Evolutionary conservation across 2,888 invertebrate species (phyloP).

Genomic region (Noctua comes): DNA sequence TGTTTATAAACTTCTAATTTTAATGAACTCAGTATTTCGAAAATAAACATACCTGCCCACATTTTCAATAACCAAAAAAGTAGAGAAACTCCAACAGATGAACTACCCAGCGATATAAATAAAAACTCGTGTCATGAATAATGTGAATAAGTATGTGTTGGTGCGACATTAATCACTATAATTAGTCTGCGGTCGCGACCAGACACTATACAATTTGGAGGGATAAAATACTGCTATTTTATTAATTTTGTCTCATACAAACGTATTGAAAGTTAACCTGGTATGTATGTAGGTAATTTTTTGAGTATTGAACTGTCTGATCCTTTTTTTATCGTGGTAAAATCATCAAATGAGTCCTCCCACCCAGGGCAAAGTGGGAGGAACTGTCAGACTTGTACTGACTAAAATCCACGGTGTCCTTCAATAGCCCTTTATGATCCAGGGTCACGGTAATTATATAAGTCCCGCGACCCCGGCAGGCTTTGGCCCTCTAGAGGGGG

Average conservation of each 20-base stretch:
- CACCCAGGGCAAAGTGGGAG: no score
- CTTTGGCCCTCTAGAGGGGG: no score
- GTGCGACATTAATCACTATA: slow-evolving; percentile 56
- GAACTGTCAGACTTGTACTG: no score
- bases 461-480: no score
- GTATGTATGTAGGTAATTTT: neutral
- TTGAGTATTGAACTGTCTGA: neutral
- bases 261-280: slow-evolving; percentile 6
- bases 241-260: slow-evolving; percentile 10
- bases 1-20: neutral
- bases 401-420: no score
- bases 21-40: neutral
- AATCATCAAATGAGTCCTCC: no score
- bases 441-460: no score
- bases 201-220: slow-evolving; percentile 44
- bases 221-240: slow-evolving; percentile 44
- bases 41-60: neutral
- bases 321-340: no score
- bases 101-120: slow-evolving; percentile 13
- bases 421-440: no score
- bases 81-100: neutral
- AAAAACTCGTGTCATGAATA: slow-evolving; percentile 55
- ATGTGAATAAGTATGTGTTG: slow-evolving; percentile 46
- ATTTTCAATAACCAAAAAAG: neutral
- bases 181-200: slow-evolving; percentile 56